Base-by-base conservation (phyloP, 2,113 vertebrate genomes). In the Centropus unirufus region DNA sequence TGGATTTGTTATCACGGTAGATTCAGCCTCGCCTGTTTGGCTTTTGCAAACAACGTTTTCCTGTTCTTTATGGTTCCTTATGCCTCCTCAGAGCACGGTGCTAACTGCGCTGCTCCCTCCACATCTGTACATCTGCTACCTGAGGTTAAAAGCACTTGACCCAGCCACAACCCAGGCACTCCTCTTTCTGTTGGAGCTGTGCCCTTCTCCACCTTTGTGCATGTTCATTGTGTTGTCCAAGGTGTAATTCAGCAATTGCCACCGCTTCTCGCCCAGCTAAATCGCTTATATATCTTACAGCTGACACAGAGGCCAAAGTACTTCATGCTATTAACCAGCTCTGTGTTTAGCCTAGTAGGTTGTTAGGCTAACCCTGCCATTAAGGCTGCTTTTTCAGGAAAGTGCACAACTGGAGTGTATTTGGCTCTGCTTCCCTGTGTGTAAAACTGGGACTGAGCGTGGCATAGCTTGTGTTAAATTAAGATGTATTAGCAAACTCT, bases 1-100 rank as follows among this genome's bases (percentile, higher is more conserved):
- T 68, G 83, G 79, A 68, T 94, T 88, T 83, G 46, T 89, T 92
- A 90, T 78, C 85, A 39, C 42, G 46, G 67, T 77, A 81, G 64
- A 70, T 77, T 73, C 88, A 75, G 36, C 22, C 59, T 74, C 0
- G 0, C 47, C 61, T 81, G 8, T 73, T 78, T 40, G 30, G 32
- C 59, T 94, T 75, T 93, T 80, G 21, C 46, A 86, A 92, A 72
- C 57, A 88, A 16, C 0, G 0, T 62, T 95, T 83, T 77, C 21
- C 22, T 75, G 52, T 58, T 66, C 55, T 86, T 93, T 70, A 54
- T 52, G 59, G 72, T 29, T 92, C 32, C 61, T 89, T 51, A 21
- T 3, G 12, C 66, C 63, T 78, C 49, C 58, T 73, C 36, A 20
- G 79, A 88, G 27, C 47, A 12, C 3, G 1, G 29, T 12, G 67